These are phyloP conservation scores for Peromyscus melanophrys DNA, from an alignment of 2,797 vertebrate genomes.

Conservation along the genomic window DNA sequence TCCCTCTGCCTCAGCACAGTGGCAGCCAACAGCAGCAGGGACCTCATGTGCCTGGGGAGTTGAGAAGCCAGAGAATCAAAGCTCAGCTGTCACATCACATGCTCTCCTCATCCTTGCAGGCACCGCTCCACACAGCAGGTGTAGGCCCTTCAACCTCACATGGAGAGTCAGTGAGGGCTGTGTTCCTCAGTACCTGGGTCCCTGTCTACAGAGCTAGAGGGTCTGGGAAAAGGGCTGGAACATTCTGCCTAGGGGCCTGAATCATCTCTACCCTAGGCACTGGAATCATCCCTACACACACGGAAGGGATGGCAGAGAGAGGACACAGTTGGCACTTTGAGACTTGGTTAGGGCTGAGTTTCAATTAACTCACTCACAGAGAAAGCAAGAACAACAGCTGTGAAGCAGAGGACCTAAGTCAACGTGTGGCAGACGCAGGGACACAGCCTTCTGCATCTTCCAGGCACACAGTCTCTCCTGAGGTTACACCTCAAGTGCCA, in stretches of 20 bases:
- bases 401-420: not conserved
- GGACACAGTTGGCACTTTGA: accelerated
- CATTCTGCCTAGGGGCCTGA: too few species aligned
- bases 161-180: not conserved
- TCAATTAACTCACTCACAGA: not conserved
- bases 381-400: not conserved
- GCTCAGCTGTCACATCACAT: not conserved
- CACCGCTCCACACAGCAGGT: not conserved
- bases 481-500: not conserved
- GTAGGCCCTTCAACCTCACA: not conserved
- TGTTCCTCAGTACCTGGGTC: not conserved
- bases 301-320: accelerated
- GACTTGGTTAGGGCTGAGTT: not conserved
- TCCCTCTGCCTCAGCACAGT: not conserved
- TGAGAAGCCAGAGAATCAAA: not conserved
- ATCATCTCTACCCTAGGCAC: accelerated
- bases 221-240: not conserved
- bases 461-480: not conserved
- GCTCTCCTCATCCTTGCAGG: not conserved
- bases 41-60: not conserved
- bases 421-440: not conserved
- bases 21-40: not conserved
- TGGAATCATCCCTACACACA: accelerated
- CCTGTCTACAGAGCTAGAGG: not conserved
- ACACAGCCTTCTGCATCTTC: not conserved